phyloP scores from a whole-genome alignment of 1,140 invertebrate species.

The Caenorhabditis elegans region DNA sequence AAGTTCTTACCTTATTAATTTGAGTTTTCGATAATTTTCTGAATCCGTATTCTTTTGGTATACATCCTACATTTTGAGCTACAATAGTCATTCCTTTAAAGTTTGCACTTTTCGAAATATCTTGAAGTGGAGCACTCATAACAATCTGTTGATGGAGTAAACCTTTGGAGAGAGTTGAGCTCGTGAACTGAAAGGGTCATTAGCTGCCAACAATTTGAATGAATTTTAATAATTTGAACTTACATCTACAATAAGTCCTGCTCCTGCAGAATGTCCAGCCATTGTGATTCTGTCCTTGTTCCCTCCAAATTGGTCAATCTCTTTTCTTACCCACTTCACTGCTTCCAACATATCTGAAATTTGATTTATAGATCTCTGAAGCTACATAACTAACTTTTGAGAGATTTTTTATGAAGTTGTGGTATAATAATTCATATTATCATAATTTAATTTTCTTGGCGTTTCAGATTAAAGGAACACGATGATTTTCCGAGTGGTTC shows the following conservation, averaged over 20 bases:
- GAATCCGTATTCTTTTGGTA: background rate
- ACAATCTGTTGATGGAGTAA: background rate
- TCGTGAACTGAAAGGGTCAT: background rate
- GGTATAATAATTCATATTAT: background rate
- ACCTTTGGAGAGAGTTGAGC: background rate
- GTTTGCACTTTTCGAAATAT: background rate
- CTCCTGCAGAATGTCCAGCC: constrained; percentile 85
- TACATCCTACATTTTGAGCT: background rate
- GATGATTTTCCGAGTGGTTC: too few relatives aligned
- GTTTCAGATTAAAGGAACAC: too few relatives aligned
- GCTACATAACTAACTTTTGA: too few relatives aligned
- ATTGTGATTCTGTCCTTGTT: constrained; percentile 88
- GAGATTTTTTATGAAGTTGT: too few relatives aligned
- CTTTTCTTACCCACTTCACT: constrained; percentile 76
- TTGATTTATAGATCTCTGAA: background rate
- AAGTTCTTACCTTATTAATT: background rate
- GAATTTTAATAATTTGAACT: background rate
- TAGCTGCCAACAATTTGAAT: background rate
- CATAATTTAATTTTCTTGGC: too few relatives aligned
- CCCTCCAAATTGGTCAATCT: constrained; percentile 87
- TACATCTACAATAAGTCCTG: constrained; percentile 75
- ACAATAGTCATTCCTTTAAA: background rate
- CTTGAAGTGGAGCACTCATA: background rate
- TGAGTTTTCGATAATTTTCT: background rate
- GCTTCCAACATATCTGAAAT: constrained; percentile 36